Percentiles rank a stretch among this genome's conserved stretches.
These are phyloP conservation scores for Pseudopipra pipra DNA, from an alignment of 2,113 vertebrate species.

Conservation along the genomic window DNA sequence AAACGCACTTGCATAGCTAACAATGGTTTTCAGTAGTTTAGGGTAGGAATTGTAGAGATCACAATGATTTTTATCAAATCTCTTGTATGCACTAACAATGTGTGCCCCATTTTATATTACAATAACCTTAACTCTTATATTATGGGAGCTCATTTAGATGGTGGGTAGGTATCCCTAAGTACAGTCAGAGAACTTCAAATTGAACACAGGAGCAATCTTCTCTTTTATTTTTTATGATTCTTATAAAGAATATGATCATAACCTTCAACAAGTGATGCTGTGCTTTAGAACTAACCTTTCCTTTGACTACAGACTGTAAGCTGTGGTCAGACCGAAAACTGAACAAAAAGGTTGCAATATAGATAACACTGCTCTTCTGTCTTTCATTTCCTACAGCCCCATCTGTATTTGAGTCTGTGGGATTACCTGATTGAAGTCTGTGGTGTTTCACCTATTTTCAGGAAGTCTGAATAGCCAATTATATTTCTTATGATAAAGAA, in stretches of 20 bases:
- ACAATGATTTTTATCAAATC: not conserved
- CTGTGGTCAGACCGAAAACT: not conserved
- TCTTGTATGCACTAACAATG: not conserved
- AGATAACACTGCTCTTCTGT: not conserved
- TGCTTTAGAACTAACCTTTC: slow-evolving; percentile 39
- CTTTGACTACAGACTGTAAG: not conserved
- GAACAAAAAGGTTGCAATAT: not conserved
- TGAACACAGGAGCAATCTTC: not conserved
- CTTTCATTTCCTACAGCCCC: not conserved
- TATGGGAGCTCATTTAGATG: not conserved
- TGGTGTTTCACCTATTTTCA: not conserved
- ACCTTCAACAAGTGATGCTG: slow-evolving; percentile 2
- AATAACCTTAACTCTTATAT: not conserved
- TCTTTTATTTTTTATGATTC: not conserved
- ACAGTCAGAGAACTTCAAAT: not conserved
- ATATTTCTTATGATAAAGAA: not conserved
- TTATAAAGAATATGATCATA: not conserved
- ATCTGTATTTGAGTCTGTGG: not conserved
- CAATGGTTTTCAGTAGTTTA: not conserved
- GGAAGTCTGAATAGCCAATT: slow-evolving; percentile 19
- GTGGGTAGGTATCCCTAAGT: not conserved
- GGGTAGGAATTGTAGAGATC: not conserved
- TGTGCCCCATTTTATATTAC: not conserved
- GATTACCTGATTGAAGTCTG: slow-evolving; percentile 16
- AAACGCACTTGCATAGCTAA: not conserved